Conservation (phyloP, 2,888 invertebrate genomes). For the Caenorhabditis doughertyi region DNA sequence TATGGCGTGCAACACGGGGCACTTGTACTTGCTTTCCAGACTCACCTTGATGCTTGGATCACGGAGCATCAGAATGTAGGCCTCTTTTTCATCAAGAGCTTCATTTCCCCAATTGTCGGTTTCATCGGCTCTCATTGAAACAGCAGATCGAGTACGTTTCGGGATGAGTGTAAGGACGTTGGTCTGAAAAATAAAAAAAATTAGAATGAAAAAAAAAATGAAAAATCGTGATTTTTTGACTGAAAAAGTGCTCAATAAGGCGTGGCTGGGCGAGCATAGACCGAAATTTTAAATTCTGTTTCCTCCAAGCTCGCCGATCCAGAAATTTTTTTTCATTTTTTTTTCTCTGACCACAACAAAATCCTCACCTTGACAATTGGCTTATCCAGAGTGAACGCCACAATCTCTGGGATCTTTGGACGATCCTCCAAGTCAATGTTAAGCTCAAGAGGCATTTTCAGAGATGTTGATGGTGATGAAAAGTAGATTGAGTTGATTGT, state of each 20-base stretch:
- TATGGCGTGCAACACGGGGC: constrained; percentile 2
- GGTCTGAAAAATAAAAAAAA: constrained; percentile 38
- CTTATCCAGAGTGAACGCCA: constrained; percentile 44
- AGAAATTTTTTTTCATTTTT: neutral
- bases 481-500: neutral
- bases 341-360: neutral
- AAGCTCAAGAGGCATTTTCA: constrained; percentile 57
- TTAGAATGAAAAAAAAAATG: neutral
- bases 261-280: neutral
- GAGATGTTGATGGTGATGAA: no score
- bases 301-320: neutral
- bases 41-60: constrained; percentile 76
- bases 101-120: constrained; percentile 79
- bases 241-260: neutral
- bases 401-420: constrained; percentile 57
- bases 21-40: constrained; percentile 35
- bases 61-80: constrained; percentile 73
- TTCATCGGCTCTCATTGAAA: constrained; percentile 80
- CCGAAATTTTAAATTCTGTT: neutral
- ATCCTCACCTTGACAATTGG: constrained; percentile 34
- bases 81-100: constrained; percentile 76
- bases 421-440: constrained; percentile 64
- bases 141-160: constrained; percentile 75
- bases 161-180: constrained; percentile 71
- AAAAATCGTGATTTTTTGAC: no score